Evolutionary conservation across 2,797 vertebrate genomes (phyloP), one percentile per base, ranked within the genome.

Genomic region (Psittacula derbiana): DNA sequence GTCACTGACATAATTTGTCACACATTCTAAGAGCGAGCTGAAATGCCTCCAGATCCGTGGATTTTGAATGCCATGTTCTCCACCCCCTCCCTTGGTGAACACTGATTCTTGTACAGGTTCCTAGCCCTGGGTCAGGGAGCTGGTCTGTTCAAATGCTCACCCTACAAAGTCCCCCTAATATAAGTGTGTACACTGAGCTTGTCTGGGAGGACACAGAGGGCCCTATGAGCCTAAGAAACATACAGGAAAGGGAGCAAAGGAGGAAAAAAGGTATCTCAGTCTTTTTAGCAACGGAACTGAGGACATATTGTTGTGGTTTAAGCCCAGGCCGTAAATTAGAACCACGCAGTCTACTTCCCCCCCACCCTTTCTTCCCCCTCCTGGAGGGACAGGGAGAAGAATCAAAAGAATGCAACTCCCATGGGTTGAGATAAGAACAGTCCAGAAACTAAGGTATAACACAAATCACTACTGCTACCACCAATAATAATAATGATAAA

Each of bases 1-100:
- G 13, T 53, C 40, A 27, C 47, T 33, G 16, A 20, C 20, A 9
- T 43, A 52, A 47, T 40, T 43, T 49, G 17, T 25, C 47, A 17
- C 9, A 2, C 2, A 0, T 18, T 7, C 2, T 6, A 17, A 64
- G 19, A 67, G 16, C 0, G 4, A 73, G 36, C 14, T 66, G 33
- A 80, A 66, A 80, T 38, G 30, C 33, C 33, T 62, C 31, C 16
- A n/a, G 46, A 49, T 33, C 15, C 24, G 12, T 0, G 6, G 28
- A 31, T 60, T 70, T 53, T 28, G 44, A 49, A 44, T 25, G 16
- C 16, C 16, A 20, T 1, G 1, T 19, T 62, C 43, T 79, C 25
- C 62, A 25, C 16, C 30, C 15, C 21, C 21, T 69, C 15, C 15
- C 33, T 31, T 1, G 1, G 40, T 43, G 20, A 58, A 10, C 30